Conservation (phyloP, 2,797 vertebrate genomes). For the Lutjanus argentimaculatus region DNA sequence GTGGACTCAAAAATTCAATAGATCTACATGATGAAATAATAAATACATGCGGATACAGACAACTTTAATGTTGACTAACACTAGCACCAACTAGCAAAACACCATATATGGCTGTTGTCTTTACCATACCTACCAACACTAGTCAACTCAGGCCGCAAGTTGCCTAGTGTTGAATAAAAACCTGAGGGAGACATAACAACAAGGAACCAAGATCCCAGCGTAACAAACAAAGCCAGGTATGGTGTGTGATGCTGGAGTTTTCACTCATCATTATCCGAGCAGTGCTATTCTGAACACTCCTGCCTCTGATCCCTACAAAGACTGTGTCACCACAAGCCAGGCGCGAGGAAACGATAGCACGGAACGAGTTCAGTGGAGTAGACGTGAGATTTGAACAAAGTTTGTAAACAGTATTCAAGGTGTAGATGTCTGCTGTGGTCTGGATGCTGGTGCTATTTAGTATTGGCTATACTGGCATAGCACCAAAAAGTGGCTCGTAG, state of each 20-base stretch:
- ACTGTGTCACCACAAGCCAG: constrained; percentile 7
- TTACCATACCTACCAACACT: constrained; percentile 21
- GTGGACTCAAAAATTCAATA: neutral
- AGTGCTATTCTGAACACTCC: constrained; percentile 28
- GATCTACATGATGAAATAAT: constrained; percentile 8
- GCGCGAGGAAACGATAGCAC: constrained; percentile 16
- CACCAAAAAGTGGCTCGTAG: constrained; percentile 1
- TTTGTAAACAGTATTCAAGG: constrained; percentile 40
- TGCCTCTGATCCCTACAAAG: constrained; percentile 26
- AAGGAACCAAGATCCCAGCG: neutral
- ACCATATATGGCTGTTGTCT: constrained; percentile 63
- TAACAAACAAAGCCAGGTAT: constrained; percentile 24
- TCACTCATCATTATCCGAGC: constrained; percentile 24
- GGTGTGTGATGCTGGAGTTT: constrained; percentile 11
- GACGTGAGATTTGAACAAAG: constrained; percentile 24
- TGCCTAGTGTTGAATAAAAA: constrained; percentile 28
- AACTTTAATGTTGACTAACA: constrained; percentile 19
- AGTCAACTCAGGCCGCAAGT: constrained; percentile 1
- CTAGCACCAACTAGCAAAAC: constrained; percentile 18
- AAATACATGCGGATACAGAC: constrained; percentile 29
- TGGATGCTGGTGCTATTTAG: constrained; percentile 16
- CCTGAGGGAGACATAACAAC: constrained; percentile 47
- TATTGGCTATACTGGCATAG: neutral
- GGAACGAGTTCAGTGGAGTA: constrained; percentile 17
- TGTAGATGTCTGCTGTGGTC: constrained; percentile 11